Evolutionary conservation across 2,113 vertebrate genomes (phyloP).

Genomic region (Chaetodon trifascialis): DNA sequence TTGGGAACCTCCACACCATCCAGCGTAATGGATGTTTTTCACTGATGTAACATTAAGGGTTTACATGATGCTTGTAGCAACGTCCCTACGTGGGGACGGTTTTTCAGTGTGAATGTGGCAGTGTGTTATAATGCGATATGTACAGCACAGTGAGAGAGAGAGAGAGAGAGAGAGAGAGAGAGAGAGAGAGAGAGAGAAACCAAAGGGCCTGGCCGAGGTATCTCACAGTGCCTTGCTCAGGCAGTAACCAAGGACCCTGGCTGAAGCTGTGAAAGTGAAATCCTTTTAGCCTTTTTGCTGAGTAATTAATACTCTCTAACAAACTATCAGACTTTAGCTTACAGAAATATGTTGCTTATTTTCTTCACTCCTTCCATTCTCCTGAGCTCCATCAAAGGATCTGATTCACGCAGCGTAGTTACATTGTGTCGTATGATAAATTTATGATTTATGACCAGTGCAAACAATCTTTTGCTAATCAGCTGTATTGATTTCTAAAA

Average conservation of each 20-base stretch:
- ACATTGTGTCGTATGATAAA: slow-evolving; percentile 17
- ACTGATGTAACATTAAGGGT: slow-evolving; percentile 19
- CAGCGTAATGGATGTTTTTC: slow-evolving; percentile 19
- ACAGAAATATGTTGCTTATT: slow-evolving; percentile 22
- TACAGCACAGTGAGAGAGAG: slow-evolving; percentile 10
- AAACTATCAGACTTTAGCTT: slow-evolving; percentile 7
- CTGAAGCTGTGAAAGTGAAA: slow-evolving; percentile 34
- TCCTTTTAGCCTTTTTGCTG: slow-evolving; percentile 21
- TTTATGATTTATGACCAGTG: slow-evolving; percentile 30
- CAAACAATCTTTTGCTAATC: slow-evolving; percentile 15
- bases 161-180: too few species aligned
- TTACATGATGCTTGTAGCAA: slow-evolving; percentile 28
- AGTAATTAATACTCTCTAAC: slow-evolving; percentile 30
- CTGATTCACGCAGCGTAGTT: not conserved
- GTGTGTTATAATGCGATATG: slow-evolving; percentile 31
- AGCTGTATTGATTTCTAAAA: slow-evolving; percentile 8
- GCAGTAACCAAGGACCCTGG: slow-evolving; percentile 1
- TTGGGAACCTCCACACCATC: not conserved
- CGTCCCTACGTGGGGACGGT: not conserved
- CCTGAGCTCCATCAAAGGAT: not conserved
- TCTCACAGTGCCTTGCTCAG: slow-evolving; percentile 10
- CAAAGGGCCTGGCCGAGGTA: slow-evolving; percentile 9
- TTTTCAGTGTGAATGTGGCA: slow-evolving; percentile 48
- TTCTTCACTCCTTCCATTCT: slow-evolving; percentile 1
- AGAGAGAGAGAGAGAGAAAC: not conserved